These are phyloP conservation scores for Physeter macrocephalus DNA, from an alignment of 2,113 vertebrate genomes.

Conservation along the genomic window DNA sequence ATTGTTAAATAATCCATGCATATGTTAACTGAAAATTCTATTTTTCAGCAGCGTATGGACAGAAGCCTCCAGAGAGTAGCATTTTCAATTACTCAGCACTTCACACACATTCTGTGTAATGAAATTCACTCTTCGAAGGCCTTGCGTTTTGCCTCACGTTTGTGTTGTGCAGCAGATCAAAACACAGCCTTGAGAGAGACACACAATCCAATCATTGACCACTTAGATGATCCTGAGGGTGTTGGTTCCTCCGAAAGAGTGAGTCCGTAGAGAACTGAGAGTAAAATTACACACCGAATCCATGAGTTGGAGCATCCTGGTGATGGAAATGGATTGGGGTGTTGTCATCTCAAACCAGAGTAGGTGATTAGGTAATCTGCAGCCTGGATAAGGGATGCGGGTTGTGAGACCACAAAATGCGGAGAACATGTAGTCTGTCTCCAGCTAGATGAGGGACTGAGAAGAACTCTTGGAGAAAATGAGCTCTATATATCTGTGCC, in stretches of 20 bases:
- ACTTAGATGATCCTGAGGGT: neutral
- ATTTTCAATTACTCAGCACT: neutral
- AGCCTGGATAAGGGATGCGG: too few species aligned
- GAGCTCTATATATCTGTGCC: rapidly evolving
- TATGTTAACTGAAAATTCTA: neutral
- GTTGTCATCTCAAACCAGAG: neutral
- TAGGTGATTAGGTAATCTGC: too few species aligned
- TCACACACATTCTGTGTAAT: neutral
- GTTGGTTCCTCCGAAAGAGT: neutral
- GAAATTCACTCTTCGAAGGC: neutral
- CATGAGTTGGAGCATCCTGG: neutral
- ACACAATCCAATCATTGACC: neutral
- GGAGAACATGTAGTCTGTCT: rapidly evolving
- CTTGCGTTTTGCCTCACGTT: neutral
- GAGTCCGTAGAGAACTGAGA: neutral
- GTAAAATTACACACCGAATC: neutral
- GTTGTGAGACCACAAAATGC: rapidly evolving
- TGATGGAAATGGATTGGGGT: neutral
- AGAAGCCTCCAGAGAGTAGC: neutral
- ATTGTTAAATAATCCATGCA: neutral
- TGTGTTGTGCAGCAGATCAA: neutral
- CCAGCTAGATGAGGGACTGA: neutral
- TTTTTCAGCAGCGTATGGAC: neutral
- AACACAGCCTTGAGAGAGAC: neutral
- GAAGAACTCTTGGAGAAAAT: neutral